A percentile compares a stretch with the other conserved stretches of the same genome.
Conservation (phyloP, 2,797 vertebrate genomes). For the Hypotaenidia okinawae region DNA sequence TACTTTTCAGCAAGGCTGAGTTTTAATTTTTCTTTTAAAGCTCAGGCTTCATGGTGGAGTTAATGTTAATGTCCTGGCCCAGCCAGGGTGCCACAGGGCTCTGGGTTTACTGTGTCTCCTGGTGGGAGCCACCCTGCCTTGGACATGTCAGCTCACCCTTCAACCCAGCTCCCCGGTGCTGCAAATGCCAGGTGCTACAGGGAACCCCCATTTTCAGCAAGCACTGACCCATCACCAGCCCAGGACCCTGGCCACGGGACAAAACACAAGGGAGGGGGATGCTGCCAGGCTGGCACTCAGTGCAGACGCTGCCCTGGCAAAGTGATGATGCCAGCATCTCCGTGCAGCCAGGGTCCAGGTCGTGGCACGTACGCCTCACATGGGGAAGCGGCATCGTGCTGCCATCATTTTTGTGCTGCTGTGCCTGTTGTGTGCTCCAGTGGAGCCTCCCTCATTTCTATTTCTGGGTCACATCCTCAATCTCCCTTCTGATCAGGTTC, state of each 20-base stretch:
- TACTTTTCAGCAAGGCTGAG: neutral
- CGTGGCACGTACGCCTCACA: neutral
- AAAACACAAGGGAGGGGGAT: neutral
- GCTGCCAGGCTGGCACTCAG: neutral
- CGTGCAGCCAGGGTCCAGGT: fast-evolving
- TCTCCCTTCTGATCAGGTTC: neutral
- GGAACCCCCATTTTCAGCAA: neutral
- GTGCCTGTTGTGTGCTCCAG: neutral
- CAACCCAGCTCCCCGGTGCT: neutral
- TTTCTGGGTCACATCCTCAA: slow-evolving; percentile 25
- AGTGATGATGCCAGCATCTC: neutral
- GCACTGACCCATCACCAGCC: neutral
- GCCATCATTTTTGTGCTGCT: neutral
- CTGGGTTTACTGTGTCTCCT: neutral
- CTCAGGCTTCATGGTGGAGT: neutral
- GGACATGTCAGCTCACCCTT: neutral
- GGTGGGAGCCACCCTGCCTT: neutral
- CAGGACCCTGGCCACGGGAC: neutral
- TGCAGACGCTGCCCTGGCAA: neutral
- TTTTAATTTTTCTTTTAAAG: neutral
- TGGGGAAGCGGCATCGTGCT: fast-evolving
- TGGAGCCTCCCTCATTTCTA: neutral
- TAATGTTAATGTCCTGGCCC: neutral
- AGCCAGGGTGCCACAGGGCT: neutral
- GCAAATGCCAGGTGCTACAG: neutral